Base-by-base conservation (phyloP, 2,888 invertebrate species). In the Xanthorhoe designata region DNA sequence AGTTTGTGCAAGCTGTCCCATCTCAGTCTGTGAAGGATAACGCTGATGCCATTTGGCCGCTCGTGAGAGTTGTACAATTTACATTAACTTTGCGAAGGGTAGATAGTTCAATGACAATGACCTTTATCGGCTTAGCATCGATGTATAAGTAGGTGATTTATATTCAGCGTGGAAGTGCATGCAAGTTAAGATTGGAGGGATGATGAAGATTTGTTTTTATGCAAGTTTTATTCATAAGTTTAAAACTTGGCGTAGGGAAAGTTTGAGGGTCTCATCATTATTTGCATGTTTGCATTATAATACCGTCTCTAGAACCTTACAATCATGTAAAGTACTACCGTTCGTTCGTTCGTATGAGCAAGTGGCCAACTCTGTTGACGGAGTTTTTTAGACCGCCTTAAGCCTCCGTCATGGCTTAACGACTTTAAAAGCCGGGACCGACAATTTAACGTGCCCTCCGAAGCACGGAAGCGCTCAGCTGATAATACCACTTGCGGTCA, bases 1-100 rank as follows among this genome's bases (percentile, higher is more conserved):
- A 29, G 35, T 45, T 50, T 65, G 57, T 19, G 29, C 61, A 29
- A 61, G 60, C 61, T 13, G 29, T 60, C 35, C 32, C 45, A 15
- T 45, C n/a, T 13, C 32, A 52, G 13, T 13, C 65, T 65, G 76
- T 83, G 81, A 86, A 50, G 55, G 56, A 61, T 61, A 87, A 83
- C 84, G 86, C 88, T 87, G 89, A 89, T 87, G 90, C 88, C 91
- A 89, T 91, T 91, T 91, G 90, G 88, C 83, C 83, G 83, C 83
- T 86, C 84, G 85, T 83, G 79, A 77, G 83, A 83, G 87, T 91
- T 90, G 89, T 86, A 89, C 89, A 89, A 89, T 92, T 91, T 89
- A 90, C 89, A 86, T 86, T 85, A 83, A 84, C 82, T 85, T 81
- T 78, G 79, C 81, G 79, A 83, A 83, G 87, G 89, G 85, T 84